phyloP scores from a whole-genome alignment of 2,888 invertebrate species.

The Helobdella robusta region DNA sequence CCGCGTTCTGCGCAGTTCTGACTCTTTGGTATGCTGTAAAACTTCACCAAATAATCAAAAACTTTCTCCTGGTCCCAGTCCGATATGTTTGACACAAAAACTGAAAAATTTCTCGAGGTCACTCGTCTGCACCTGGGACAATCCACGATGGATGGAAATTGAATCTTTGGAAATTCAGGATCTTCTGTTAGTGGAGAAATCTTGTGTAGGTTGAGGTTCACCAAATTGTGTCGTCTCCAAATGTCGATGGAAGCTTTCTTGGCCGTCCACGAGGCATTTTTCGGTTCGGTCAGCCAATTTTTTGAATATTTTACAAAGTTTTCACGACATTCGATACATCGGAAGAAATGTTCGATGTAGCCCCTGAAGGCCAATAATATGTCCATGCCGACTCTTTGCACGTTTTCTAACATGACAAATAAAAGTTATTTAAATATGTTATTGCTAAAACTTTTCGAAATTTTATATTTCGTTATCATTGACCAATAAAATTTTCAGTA shows the following conservation, averaged over 20 bases:
- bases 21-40: conserved; percentile 1
- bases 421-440: neutral
- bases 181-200: conserved; percentile 68
- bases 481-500: neutral
- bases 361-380: conserved; percentile 63
- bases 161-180: conserved; percentile 74
- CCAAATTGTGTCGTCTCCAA: conserved; percentile 81
- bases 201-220: conserved; percentile 74
- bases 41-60: conserved; percentile 21
- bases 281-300: conserved; percentile 49
- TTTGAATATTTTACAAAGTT: conserved; percentile 80
- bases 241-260: conserved; percentile 67
- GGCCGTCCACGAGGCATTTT: conserved; percentile 44
- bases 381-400: neutral
- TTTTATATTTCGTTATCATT: neutral
- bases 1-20: conserved; percentile 3
- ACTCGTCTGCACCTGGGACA: conserved; percentile 56
- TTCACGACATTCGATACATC: conserved; percentile 76
- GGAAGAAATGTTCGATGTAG: conserved; percentile 82
- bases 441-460: neutral
- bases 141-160: conserved; percentile 65
- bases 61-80: conserved; percentile 24
- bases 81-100: neutral
- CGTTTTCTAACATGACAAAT: neutral
- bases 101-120: neutral